Conservation (phyloP, 2,113 vertebrate genomes). For the Notiomystis cincta region DNA sequence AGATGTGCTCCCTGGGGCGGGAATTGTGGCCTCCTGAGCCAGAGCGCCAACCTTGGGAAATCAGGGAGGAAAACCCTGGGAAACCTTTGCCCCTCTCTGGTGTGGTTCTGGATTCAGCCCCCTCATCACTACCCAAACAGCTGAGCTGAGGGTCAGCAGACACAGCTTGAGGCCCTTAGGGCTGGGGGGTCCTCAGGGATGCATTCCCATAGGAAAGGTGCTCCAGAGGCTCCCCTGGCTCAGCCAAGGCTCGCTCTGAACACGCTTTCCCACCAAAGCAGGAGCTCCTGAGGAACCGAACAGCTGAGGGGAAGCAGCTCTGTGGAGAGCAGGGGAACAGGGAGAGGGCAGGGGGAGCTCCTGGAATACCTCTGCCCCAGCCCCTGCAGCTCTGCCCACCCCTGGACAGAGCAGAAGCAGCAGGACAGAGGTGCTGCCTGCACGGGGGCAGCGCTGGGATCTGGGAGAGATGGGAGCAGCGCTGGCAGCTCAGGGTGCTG, state of each 20-base stretch:
- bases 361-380: rapidly evolving
- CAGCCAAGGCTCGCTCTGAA: not conserved
- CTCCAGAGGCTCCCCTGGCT: not conserved
- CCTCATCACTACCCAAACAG: not conserved
- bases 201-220: not conserved
- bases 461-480: rapidly evolving
- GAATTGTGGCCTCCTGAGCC: not conserved
- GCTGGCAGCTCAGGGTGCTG: rapidly evolving
- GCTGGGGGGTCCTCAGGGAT: not conserved
- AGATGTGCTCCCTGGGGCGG: rapidly evolving
- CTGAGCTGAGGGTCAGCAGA: not conserved
- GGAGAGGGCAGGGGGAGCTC: not conserved
- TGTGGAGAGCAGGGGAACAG: not conserved
- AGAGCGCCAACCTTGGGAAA: not conserved
- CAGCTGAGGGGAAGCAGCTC: not conserved
- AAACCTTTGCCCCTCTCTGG: not conserved
- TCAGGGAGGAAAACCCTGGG: not conserved
- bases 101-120: not conserved
- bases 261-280: rapidly evolving
- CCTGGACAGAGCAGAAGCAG: rapidly evolving
- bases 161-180: no score
- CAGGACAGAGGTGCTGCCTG: rapidly evolving
- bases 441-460: rapidly evolving
- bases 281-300: no score
- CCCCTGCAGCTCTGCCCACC: not conserved